phyloP scores from a whole-genome alignment of 1,140 invertebrate genomes.

The Caenorhabditis inopinata region DNA sequence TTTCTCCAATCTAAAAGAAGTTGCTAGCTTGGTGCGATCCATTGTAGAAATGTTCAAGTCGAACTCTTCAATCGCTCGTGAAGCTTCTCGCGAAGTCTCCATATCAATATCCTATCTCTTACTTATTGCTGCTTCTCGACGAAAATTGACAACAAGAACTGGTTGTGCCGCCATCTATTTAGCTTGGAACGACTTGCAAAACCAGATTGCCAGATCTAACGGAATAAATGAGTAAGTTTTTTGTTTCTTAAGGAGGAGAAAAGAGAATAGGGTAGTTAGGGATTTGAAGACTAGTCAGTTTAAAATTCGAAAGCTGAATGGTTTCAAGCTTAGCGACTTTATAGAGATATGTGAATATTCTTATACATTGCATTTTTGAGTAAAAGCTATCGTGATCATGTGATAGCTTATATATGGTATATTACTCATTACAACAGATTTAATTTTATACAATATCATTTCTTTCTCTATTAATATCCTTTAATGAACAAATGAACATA shows the following conservation, averaged over 20 bases:
- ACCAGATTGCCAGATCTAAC: background rate
- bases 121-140: background rate
- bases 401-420: too few species aligned
- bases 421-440: too few species aligned
- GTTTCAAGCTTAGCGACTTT: too few species aligned
- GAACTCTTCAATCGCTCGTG: background rate
- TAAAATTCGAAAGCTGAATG: too few species aligned
- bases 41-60: background rate
- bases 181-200: slow-evolving; percentile 29
- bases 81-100: background rate
- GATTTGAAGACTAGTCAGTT: too few species aligned
- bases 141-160: background rate
- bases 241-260: background rate
- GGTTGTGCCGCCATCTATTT: slow-evolving; percentile 36
- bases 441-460: background rate
- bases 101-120: background rate
- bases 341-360: too few species aligned
- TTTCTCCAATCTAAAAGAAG: background rate
- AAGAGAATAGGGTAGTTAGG: too few species aligned
- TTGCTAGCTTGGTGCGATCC: background rate
- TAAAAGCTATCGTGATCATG: too few species aligned
- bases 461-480: background rate
- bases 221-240: background rate
- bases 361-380: too few species aligned
- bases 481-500: background rate